phyloP scores from a whole-genome alignment of 2,888 invertebrate species.

The Tortricodes alternella region DNA sequence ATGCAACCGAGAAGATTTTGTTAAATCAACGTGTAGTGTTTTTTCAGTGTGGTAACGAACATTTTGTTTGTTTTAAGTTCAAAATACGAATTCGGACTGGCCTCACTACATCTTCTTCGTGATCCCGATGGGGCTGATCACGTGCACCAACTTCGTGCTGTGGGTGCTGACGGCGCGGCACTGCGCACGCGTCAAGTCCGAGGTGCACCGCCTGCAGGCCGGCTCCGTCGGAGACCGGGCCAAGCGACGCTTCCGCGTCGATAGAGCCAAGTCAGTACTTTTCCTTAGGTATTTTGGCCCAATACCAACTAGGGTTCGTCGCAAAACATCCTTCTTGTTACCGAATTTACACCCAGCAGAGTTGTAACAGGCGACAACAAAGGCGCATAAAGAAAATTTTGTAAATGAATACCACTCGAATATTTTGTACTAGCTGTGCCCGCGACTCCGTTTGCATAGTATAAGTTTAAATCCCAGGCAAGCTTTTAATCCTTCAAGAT shows the following conservation, averaged over 20 bases:
- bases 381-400: no score
- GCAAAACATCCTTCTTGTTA: no score
- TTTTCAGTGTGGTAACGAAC: no score
- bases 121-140: slow-evolving; percentile 84
- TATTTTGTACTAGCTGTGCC: no score
- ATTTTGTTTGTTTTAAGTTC: slow-evolving; percentile 51
- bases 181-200: slow-evolving; percentile 88
- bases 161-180: slow-evolving; percentile 87
- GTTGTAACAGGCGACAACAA: no score
- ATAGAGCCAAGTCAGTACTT: slow-evolving; percentile 85
- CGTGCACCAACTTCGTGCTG: slow-evolving; percentile 85
- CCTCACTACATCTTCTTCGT: slow-evolving; percentile 85
- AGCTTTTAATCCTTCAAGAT: no score
- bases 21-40: no score
- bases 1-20: no score
- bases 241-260: slow-evolving; percentile 84
- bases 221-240: slow-evolving; percentile 83
- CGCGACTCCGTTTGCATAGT: no score
- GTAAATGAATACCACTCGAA: no score
- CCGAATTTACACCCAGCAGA: no score
- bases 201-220: slow-evolving; percentile 87
- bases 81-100: slow-evolving; percentile 65
- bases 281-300: slow-evolving; percentile 16
- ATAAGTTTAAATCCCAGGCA: no score
- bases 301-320: neutral